Conservation (phyloP, 1,140 invertebrate species). For the Apis florea region DNA sequence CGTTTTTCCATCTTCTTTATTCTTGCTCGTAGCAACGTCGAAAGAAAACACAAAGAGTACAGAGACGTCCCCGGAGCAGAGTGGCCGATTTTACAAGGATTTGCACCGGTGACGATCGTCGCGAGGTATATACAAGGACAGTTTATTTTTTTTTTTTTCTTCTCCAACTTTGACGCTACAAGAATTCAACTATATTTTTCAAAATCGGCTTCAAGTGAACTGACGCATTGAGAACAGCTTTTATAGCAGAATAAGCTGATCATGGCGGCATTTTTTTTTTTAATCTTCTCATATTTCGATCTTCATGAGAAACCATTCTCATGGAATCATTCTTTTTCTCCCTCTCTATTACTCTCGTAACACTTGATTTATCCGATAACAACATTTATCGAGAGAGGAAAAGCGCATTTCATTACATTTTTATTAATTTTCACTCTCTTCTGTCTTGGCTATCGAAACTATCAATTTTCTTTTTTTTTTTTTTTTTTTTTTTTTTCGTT, state of each 20-base stretch:
- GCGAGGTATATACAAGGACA: constrained; percentile 43
- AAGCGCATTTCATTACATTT: not conserved
- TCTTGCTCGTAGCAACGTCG: constrained; percentile 23
- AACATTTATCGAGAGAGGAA: not conserved
- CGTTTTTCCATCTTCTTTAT: not conserved
- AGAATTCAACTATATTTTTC: not conserved
- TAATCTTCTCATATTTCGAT: not conserved
- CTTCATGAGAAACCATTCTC: not conserved
- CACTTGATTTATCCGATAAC: not conserved
- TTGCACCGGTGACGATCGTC: constrained; percentile 18
- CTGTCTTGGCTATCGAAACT: not conserved
- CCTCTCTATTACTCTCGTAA: not conserved
- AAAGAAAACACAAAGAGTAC: not conserved
- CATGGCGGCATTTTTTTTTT: not conserved
- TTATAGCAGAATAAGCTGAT: not conserved
- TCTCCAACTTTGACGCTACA: not conserved
- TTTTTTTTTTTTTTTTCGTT: too few relatives aligned
- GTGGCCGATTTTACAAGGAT: constrained; percentile 20
- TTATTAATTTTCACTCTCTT: not conserved
- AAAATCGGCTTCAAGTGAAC: not conserved
- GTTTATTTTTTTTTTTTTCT: constrained; percentile 1
- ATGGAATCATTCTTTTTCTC: not conserved
- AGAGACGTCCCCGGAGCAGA: not conserved
- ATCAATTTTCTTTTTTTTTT: not conserved
- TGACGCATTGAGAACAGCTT: constrained; percentile 11